Percentiles rank a stretch among this genome's conserved stretches.
These are phyloP conservation scores for Calameuta filiformis DNA, from an alignment of 2,888 invertebrate genomes.

Conservation along the genomic window DNA sequence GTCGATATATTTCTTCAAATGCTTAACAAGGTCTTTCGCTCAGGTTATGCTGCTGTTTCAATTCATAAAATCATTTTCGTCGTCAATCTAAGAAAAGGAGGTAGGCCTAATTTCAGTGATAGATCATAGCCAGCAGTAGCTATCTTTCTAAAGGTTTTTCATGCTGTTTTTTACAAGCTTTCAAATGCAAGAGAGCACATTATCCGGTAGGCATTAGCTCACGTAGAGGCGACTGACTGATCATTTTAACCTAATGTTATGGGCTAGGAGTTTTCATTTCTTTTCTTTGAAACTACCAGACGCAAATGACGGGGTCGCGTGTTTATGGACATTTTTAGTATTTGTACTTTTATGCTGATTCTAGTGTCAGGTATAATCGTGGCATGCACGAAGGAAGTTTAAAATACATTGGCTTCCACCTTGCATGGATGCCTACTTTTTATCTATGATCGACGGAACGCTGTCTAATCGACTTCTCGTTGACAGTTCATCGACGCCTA, in stretches of 20 bases:
- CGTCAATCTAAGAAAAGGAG: not conserved
- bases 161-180: not conserved
- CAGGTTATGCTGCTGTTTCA: not conserved
- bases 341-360: not conserved
- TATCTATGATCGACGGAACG: not conserved
- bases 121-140: too few relatives aligned
- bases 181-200: not conserved
- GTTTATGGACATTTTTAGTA: not conserved
- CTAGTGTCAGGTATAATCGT: not conserved
- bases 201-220: not conserved
- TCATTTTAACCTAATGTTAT: not conserved
- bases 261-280: not conserved
- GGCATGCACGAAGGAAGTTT: not conserved
- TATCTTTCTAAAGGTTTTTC: not conserved
- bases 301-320: not conserved
- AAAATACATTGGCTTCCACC: not conserved
- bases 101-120: not conserved
- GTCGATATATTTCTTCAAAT: not conserved
- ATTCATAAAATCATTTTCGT: not conserved
- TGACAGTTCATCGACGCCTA: not conserved
- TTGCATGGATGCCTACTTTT: not conserved
- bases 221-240: not conserved
- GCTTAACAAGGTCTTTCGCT: not conserved
- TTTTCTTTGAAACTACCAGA: not conserved
- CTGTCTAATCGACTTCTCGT: not conserved